Base-by-base conservation (phyloP, 2,797 vertebrate genomes). In the Agapornis canus region DNA sequence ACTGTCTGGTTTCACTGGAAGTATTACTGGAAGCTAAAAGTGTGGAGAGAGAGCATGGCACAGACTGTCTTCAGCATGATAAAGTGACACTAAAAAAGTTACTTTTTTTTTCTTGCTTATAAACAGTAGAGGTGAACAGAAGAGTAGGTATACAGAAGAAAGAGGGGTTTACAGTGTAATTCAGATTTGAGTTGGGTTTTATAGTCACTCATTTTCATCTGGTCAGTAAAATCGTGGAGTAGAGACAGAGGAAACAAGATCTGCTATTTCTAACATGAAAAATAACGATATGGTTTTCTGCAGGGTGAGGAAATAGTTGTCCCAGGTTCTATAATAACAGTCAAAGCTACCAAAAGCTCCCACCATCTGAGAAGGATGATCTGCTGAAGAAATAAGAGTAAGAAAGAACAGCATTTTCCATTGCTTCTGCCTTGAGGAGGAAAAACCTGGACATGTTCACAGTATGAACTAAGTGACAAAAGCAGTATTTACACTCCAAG, bases 391-490 rank as follows among this genome's bases (percentile, higher is more conserved):
- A 87, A 42, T 0, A 16, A 16, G n/a, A 48, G 25, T 51, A 77
- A 56, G 73, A 64, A 47, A 1, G 32, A 82, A 27, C 64, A 86
- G 72, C 52, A 63, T 88, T 95, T 80, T 57, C 76, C 42, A 12
- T 82, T 54, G 81, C 79, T 92, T 56, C 52, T 83, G 89, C 25
- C 56, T 86, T 61, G 59, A 42, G 79, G 92, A 86, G 29, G 15
- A 27, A 89, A 94, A 94, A 91, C 78, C 61, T 90, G 86, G 89
- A 17, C 49, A 26, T 10, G 23, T 95, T 95, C 89, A 56, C 90
- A 82, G 78, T 3, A 64, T 57, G 86, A 87, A 82, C 86, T 17
- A 79, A 73, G 90, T 82, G 88, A 80, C 71, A 95, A 49, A 77
- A 90, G 63, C 86, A 89, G 0, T 86, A 42, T 69, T 95, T 79